Evolutionary conservation across 2,113 vertebrate species (phyloP).

Genomic region (Lipophrys pholis): DNA sequence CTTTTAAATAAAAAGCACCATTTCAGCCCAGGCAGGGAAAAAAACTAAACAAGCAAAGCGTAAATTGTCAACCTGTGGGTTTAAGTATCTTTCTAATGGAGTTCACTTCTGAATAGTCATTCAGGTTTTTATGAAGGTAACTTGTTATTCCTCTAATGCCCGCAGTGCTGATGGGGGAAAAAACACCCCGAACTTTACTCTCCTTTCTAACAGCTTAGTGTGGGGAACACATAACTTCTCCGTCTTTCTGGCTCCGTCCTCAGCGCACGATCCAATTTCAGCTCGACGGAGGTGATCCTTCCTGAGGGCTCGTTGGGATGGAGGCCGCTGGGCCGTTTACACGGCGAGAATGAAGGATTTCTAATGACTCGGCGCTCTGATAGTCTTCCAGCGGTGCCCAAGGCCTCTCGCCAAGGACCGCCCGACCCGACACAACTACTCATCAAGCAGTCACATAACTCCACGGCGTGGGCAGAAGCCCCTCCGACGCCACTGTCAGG

Average conservation of each 20-base stretch:
- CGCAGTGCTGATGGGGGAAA: slow-evolving; percentile 45
- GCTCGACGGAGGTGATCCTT: slow-evolving; percentile 65
- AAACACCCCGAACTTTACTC: slow-evolving; percentile 54
- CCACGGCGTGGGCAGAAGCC: slow-evolving; percentile 41
- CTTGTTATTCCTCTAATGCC: slow-evolving; percentile 46
- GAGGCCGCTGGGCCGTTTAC: slow-evolving; percentile 70
- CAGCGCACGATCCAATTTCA: slow-evolving; percentile 71
- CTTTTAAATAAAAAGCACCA: background rate
- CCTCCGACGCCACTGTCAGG: slow-evolving; percentile 28
- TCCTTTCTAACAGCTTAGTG: slow-evolving; percentile 62
- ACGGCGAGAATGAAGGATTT: slow-evolving; percentile 76
- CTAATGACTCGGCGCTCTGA: slow-evolving; percentile 74
- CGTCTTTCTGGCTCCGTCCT: slow-evolving; percentile 36
- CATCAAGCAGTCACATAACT: slow-evolving; percentile 69
- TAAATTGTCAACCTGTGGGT: slow-evolving; percentile 9
- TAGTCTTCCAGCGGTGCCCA: slow-evolving; percentile 69
- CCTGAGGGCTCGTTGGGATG: slow-evolving; percentile 59
- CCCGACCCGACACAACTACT: slow-evolving; percentile 69
- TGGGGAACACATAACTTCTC: slow-evolving; percentile 57
- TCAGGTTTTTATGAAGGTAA: slow-evolving; percentile 48
- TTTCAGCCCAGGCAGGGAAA: background rate
- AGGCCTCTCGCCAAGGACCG: slow-evolving; percentile 73
- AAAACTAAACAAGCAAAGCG: slow-evolving; percentile 16
- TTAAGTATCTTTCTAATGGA: slow-evolving; percentile 40
- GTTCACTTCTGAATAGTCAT: slow-evolving; percentile 27